These are phyloP conservation scores for Cyrtonyx montezumae DNA, from an alignment of 2,113 vertebrate species.

Conservation along the genomic window DNA sequence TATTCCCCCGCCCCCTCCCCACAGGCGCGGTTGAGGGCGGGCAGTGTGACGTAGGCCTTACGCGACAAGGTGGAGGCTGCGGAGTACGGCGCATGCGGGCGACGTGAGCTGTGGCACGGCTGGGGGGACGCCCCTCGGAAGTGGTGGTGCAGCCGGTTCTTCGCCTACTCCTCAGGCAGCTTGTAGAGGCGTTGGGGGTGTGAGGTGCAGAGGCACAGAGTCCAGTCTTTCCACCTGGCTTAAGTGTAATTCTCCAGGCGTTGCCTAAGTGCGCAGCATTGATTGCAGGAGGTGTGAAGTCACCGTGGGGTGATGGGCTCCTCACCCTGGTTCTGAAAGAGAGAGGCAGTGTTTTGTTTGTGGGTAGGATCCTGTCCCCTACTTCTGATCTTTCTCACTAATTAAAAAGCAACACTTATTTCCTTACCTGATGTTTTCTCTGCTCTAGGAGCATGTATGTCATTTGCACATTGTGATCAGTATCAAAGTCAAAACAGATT, in stretches of 20 bases:
- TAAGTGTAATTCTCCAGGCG: neutral
- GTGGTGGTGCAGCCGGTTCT: neutral
- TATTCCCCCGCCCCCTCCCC: too few relatives aligned
- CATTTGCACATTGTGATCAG: neutral
- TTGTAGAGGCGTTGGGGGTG: neutral
- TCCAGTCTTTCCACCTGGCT: fast-evolving
- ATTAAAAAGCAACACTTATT: neutral
- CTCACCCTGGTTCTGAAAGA: fast-evolving
- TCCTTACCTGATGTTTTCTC: neutral
- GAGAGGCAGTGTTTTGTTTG: fast-evolving
- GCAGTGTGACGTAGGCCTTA: neutral
- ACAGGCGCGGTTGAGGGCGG: too few relatives aligned
- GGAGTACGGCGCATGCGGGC: neutral
- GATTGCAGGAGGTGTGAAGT: fast-evolving
- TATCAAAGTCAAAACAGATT: neutral
- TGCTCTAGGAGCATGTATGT: neutral
- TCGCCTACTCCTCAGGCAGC: neutral
- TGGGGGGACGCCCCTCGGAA: too few relatives aligned
- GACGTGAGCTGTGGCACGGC: neutral
- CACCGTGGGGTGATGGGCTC: fast-evolving
- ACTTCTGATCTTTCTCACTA: neutral
- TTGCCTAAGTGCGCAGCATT: fast-evolving
- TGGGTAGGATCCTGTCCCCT: neutral
- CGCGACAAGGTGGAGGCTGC: too few relatives aligned
- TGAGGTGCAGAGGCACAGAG: too few relatives aligned